These are phyloP conservation scores for Macrophya annulata DNA, from an alignment of 2,888 invertebrate genomes.

Conservation along the genomic window DNA sequence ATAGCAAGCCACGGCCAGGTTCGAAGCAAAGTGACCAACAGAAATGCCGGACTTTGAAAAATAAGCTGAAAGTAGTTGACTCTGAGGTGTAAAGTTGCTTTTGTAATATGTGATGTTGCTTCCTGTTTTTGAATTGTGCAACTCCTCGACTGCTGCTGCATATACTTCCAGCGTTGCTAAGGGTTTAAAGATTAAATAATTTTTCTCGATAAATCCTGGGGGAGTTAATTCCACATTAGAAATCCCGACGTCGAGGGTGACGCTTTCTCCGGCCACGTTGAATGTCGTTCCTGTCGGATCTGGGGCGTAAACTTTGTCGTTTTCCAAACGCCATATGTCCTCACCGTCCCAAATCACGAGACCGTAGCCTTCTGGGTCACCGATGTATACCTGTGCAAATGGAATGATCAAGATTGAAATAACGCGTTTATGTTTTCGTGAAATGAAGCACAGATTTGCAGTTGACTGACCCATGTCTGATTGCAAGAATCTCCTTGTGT, in stretches of 20 bases:
- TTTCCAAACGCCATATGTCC: conserved; percentile 61
- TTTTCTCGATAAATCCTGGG: not conserved
- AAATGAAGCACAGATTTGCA: not conserved
- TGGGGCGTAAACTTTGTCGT: conserved; percentile 58
- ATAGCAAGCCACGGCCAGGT: not conserved
- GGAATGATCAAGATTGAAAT: not conserved
- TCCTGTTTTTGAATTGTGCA: conserved; percentile 48
- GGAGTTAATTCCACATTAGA: conserved; percentile 82
- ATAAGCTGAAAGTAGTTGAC: not conserved
- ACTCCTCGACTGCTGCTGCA: conserved; percentile 49
- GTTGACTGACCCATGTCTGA: conserved; percentile 63
- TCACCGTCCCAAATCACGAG: conserved; percentile 61
- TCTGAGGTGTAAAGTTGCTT: conserved; percentile 4
- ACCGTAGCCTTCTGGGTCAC: conserved; percentile 64
- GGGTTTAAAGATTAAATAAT: conserved; percentile 66
- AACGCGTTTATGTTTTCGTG: not conserved
- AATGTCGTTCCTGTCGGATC: conserved; percentile 57
- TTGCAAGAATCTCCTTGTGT: conserved; percentile 60
- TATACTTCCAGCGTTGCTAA: conserved; percentile 65
- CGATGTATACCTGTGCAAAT: conserved; percentile 65
- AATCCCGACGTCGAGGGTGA: conserved; percentile 81
- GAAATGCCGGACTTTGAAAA: not conserved
- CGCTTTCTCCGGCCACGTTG: conserved; percentile 81
- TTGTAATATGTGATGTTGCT: not conserved
- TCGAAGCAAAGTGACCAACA: not conserved